Evolutionary conservation across 2,888 invertebrate genomes (phyloP).

Genomic region (Drosophila greeni): DNA sequence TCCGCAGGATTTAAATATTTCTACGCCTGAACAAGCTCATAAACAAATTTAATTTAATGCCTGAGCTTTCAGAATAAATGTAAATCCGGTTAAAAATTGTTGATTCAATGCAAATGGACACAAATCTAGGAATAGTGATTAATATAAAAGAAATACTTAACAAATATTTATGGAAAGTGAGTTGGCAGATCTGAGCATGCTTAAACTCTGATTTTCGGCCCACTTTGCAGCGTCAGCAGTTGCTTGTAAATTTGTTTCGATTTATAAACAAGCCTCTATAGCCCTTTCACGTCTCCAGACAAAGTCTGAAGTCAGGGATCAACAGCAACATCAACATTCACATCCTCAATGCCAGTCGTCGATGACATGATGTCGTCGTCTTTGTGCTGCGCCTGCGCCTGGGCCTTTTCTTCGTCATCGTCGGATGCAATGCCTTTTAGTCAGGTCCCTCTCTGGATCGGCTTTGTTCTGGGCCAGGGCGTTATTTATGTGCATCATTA

Average conservation of each 20-base stretch:
- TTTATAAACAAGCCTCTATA: constrained; percentile 1
- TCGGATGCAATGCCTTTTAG: constrained; percentile 23
- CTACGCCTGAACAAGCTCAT: constrained; percentile 32
- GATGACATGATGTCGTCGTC: constrained; percentile 54
- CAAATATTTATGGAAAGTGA: too few relatives aligned
- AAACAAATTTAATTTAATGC: constrained; percentile 63
- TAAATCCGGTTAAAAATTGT: constrained; percentile 45
- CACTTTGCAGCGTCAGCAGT: constrained; percentile 7
- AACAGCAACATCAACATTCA: constrained; percentile 14
- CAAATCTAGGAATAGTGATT: too few relatives aligned
- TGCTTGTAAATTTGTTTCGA: not conserved
- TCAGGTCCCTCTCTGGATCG: constrained; percentile 25
- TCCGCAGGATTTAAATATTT: constrained; percentile 8
- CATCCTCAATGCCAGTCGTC: constrained; percentile 58
- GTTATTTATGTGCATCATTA: constrained; percentile 77
- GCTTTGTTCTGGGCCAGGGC: constrained; percentile 40
- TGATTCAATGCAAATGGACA: constrained; percentile 7
- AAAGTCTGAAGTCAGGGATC: constrained; percentile 1
- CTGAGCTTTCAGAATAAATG: constrained; percentile 36
- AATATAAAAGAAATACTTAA: too few relatives aligned
- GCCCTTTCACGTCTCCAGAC: not conserved
- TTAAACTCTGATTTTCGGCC: not conserved
- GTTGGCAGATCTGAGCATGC: not conserved
- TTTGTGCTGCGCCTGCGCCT: constrained; percentile 33
- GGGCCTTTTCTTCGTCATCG: constrained; percentile 29